A percentile compares a stretch with the other conserved stretches of the same genome.
Conservation (phyloP, 1,140 invertebrate genomes). For the Brachionus koreanus region DNA sequence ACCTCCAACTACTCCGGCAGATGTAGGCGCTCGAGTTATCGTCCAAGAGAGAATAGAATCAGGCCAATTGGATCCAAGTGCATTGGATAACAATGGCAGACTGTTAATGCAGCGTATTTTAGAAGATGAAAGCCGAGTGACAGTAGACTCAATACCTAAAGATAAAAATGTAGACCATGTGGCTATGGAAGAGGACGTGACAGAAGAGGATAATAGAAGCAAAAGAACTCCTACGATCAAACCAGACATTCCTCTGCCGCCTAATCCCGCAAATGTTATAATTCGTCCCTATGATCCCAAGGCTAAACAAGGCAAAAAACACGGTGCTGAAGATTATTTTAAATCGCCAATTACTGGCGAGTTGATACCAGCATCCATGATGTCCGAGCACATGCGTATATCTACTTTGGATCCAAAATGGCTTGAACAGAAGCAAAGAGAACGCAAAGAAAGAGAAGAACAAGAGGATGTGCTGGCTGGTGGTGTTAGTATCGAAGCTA, state of each 20-base stretch:
- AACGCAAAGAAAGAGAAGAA: slow-evolving; percentile 72
- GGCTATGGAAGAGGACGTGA: slow-evolving; percentile 63
- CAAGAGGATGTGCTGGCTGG: slow-evolving; percentile 68
- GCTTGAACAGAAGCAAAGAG: slow-evolving; percentile 89
- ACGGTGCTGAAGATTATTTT: slow-evolving; percentile 78
- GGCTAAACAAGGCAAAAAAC: slow-evolving; percentile 54
- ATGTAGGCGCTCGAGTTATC: slow-evolving; percentile 87
- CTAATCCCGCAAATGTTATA: slow-evolving; percentile 72
- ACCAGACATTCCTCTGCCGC: slow-evolving; percentile 66
- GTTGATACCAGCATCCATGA: slow-evolving; percentile 89
- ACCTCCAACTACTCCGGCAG: slow-evolving; percentile 89
- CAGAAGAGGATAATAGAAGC: slow-evolving; percentile 50
- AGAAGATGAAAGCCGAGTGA: slow-evolving; percentile 35
- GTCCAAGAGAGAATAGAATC: slow-evolving; percentile 66
- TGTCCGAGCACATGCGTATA: slow-evolving; percentile 95
- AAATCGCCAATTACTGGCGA: slow-evolving; percentile 98
- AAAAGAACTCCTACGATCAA: slow-evolving; percentile 47
- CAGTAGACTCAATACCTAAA: not conserved
- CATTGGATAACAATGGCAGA: slow-evolving; percentile 16
- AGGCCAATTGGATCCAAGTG: not conserved
- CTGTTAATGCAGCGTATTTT: slow-evolving; percentile 21
- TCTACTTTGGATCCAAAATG: slow-evolving; percentile 90
- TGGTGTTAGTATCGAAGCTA: slow-evolving; percentile 84
- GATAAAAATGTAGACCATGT: slow-evolving; percentile 39
- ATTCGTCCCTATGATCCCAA: slow-evolving; percentile 98